Evolutionary conservation across 2,113 vertebrate genomes (phyloP), one percentile per base, ranked within the genome.

Genomic region (Oreochromis tanganicae): DNA sequence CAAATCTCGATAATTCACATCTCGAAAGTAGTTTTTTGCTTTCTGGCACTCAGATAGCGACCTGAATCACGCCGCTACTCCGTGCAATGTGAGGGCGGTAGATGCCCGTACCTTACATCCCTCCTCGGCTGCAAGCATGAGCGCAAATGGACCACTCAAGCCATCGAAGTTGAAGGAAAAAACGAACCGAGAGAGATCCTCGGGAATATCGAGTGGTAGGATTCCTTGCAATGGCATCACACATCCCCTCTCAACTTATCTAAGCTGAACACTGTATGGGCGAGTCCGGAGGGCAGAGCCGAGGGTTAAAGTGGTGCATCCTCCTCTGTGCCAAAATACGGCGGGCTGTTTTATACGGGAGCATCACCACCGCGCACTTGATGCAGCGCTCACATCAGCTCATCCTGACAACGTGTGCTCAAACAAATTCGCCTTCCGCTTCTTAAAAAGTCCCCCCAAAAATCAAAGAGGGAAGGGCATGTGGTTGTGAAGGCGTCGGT

Each of bases 81-180:
- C 90, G 92, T 38, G 91, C 89, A 94, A 93, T 92, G 93, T 93
- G 94, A 95, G 92, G 94, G 94, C 94, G 94, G 93, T 94, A 59
- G 92, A 94, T 86, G 93, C 91, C 93, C 94, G 91, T 90, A 85
- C 89, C 93, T 93, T 89, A 93, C 94, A 95, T 95, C 91, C 89
- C 93, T 95, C 93, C 91, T 89, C 89, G 93, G 90, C 90, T 94
- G 92, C 92, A 61, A 94, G 91, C 93, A 94, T 93, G 91, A 94
- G 94, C 93, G 93, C 93, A 93, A 94, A 91, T 88, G 93, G 91
- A 89, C 88, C 93, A 92, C 91, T 95, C 92, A 92, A 94, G 94
- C 93, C 95, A 95, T 95, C 91, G 91, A 95, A 96, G 95, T 96
- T 96, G 92, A 91, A 94, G 88, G 21, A 14, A 83, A 57, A 61